Conservation (phyloP, 2,888 invertebrate genomes). For the Coenonympha glycerion region DNA sequence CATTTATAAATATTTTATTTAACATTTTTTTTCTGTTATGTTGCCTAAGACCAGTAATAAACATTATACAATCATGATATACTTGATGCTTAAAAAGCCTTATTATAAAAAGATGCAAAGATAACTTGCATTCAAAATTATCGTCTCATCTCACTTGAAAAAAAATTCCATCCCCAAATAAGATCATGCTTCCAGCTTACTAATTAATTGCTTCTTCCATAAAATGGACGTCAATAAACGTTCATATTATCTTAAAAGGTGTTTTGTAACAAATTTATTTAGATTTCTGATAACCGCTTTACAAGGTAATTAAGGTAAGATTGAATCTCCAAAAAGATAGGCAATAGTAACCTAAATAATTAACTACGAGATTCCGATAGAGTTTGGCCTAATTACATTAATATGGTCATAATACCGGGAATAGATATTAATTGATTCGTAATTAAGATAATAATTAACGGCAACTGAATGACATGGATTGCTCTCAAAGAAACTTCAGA, state of each 20-base stretch:
- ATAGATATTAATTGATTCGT: not conserved
- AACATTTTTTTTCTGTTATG: no score
- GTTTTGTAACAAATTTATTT: not conserved
- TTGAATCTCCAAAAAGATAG: not conserved
- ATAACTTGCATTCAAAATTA: no score
- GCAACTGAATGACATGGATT: not conserved
- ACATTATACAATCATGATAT: no score
- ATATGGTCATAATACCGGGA: constrained; percentile 1
- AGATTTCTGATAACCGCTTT: not conserved
- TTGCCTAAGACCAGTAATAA: no score
- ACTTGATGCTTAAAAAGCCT: no score
- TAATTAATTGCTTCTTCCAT: not conserved
- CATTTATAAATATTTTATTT: no score
- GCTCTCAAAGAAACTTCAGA: not conserved
- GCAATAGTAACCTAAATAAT: not conserved
- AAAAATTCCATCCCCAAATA: no score
- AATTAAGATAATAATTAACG: constrained; percentile 1
- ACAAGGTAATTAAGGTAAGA: not conserved
- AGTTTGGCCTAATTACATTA: constrained; percentile 2
- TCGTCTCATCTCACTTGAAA: no score
- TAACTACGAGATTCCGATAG: not conserved
- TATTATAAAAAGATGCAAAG: no score
- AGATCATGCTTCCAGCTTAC: no score
- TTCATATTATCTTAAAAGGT: no score
- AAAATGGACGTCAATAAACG: not conserved